These are phyloP conservation scores for Musca vetustissima DNA, from an alignment of 1,140 invertebrate species.

Conservation along the genomic window DNA sequence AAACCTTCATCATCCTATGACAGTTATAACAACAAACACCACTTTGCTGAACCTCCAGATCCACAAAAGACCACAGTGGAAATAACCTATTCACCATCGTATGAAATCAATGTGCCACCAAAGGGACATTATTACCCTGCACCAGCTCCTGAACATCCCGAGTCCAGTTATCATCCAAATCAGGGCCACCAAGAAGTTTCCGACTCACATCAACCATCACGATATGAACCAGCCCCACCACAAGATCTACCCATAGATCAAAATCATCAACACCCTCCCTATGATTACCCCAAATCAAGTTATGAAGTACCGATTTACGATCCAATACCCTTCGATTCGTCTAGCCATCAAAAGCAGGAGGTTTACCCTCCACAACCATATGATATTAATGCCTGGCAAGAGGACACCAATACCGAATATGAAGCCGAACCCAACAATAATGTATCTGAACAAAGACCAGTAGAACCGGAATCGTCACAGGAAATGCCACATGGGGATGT, in stretches of 20 bases:
- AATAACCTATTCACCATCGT: constrained; percentile 47
- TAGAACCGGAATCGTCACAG: background rate
- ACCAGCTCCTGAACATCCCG: constrained; percentile 3
- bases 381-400: constrained; percentile 1
- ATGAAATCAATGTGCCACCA: constrained; percentile 35
- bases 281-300: constrained; percentile 50
- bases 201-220: background rate
- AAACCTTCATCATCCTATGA: constrained; percentile 29
- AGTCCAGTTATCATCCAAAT: constrained; percentile 5
- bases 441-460: background rate
- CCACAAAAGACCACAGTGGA: constrained; percentile 32
- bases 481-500: background rate
- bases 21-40: background rate
- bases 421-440: background rate
- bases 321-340: constrained; percentile 48
- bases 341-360: constrained; percentile 44
- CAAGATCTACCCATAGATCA: constrained; percentile 45
- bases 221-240: constrained; percentile 27
- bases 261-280: constrained; percentile 45
- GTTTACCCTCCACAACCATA: constrained; percentile 39
- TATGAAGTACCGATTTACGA: constrained; percentile 54
- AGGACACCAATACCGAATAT: constrained; percentile 8
- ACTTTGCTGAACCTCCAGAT: constrained; percentile 44
- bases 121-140: background rate
- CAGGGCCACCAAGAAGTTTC: constrained; percentile 19